These are phyloP conservation scores for Psettodes erumei DNA, from an alignment of 2,113 vertebrate species.

Conservation along the genomic window DNA sequence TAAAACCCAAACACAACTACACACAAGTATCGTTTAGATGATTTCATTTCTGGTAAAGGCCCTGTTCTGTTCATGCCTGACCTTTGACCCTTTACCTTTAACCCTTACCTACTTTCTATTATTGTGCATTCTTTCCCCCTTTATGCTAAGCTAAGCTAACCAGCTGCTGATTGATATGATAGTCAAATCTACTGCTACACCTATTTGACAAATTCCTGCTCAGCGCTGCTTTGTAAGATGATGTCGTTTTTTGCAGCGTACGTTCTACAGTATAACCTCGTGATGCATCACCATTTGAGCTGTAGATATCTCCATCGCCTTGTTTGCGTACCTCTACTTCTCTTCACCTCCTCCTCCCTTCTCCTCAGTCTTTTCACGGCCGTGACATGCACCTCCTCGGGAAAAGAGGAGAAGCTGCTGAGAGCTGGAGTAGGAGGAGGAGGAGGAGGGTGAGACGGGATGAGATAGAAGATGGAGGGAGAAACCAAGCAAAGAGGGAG, in stretches of 20 bases:
- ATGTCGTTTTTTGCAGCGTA: neutral
- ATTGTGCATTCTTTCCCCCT: neutral
- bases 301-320: neutral
- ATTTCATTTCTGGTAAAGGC: neutral
- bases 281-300: neutral
- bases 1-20: neutral
- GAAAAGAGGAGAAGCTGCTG: constrained; percentile 56
- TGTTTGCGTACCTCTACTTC: neutral
- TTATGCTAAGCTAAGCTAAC: neutral
- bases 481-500: constrained; percentile 53
- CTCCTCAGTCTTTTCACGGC: constrained; percentile 54
- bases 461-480: constrained; percentile 66
- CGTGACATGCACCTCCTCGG: constrained; percentile 50
- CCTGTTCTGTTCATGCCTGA: neutral
- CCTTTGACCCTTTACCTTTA: neutral
- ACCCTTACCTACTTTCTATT: neutral
- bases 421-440: constrained; percentile 54
- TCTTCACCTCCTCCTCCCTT: constrained; percentile 48
- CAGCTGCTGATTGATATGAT: neutral
- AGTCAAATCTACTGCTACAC: neutral
- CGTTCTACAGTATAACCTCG: neutral
- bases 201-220: neutral
- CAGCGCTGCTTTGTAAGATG: neutral
- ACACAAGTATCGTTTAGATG: neutral
- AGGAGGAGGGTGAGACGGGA: constrained; percentile 41